phyloP scores from a whole-genome alignment of 2,797 vertebrate genomes.

The Pangasius larnaudii region DNA sequence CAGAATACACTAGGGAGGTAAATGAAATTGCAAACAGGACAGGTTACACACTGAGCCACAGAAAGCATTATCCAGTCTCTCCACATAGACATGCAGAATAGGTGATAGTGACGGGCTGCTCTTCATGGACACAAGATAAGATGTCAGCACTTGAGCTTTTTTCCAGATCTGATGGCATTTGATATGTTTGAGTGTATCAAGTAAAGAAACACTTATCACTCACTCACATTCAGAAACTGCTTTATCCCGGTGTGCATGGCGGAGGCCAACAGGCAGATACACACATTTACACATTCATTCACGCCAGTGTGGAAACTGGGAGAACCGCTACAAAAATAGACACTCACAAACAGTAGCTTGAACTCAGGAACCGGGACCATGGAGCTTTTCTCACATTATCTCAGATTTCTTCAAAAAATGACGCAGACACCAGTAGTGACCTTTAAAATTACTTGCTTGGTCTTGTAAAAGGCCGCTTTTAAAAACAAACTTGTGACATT shows the following conservation, averaged over 20 bases:
- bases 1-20: background rate
- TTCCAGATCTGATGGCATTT: background rate
- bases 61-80: background rate
- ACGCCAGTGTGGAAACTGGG: background rate
- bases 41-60: background rate
- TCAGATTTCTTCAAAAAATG: background rate
- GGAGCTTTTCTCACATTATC: background rate
- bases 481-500: background rate
- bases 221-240: background rate
- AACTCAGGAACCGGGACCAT: background rate
- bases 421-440: background rate
- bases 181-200: background rate
- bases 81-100: background rate
- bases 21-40: background rate
- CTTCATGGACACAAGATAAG: background rate
- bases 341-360: background rate
- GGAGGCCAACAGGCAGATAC: background rate
- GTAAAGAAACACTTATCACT: background rate
- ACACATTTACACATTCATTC: background rate
- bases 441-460: background rate
- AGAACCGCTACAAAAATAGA: background rate
- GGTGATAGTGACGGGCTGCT: background rate
- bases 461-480: background rate
- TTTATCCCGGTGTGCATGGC: background rate
- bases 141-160: background rate